Base-by-base conservation (phyloP, 2,888 invertebrate species). In the Thymelicus acteon region DNA sequence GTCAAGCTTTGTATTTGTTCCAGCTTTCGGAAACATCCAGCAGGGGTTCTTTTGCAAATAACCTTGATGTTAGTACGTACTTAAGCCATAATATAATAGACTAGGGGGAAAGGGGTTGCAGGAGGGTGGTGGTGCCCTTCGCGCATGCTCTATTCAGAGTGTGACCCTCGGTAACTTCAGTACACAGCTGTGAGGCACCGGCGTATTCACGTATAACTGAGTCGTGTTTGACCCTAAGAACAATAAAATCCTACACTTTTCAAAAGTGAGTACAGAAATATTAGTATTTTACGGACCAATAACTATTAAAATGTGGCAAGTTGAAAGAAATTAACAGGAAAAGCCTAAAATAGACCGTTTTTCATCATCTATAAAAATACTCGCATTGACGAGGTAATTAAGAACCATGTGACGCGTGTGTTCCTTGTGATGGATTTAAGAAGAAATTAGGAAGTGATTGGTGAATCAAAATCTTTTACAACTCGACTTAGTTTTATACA, bases 111-210 rank as follows among this genome's bases (percentile, higher is more conserved):
- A 85, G 89, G 84, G 87, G 82, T 82, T 82, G 83, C 74, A 78
- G 82, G 81, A 79, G 85, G 90, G 89, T 86, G 80, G 75, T 77
- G 74, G 76, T 78, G 79, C 76, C 83, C 82, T 82, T 80, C 77
- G 91, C 93, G 93, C 93, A 92, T 93, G 93, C 91, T 87, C 90
- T 75, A 85, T 90, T 87, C 84, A 87, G 81, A 76, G 60, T 60
- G 81, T 82, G 87, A 82, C 86, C 85, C 85, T 84, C 79, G 82
- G 80, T 83, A 82, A 88, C 87, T 87, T 88, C 89, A 91, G 91
- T 92, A 80, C 81, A 85, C 88, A 87, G 87, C 89, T 88, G 88
- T 85, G 84, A 79, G 82, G 80, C 83, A 72, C 75, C 73, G 77
- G 75, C 72, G 76, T 76, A 72, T 73, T 76, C 75, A 78, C 68